Evolutionary conservation across 2,113 vertebrate genomes (phyloP), one percentile per base, ranked within the genome.

Genomic region (Mirounga angustirostris): DNA sequence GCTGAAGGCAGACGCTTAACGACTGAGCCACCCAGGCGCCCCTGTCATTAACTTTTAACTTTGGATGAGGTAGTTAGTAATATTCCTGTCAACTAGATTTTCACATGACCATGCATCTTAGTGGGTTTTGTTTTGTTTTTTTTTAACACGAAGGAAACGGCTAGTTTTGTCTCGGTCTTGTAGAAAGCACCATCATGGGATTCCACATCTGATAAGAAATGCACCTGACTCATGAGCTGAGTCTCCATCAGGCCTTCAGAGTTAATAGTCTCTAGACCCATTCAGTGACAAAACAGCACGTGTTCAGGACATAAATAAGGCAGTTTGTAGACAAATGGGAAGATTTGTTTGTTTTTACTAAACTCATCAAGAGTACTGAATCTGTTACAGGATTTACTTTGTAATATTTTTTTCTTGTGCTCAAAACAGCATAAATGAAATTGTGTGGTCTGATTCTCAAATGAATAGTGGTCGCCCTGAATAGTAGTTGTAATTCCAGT

Each of bases 301-400:
- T 93, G n/a, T 33, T 84, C 28, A 22, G 9, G 22, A 56, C 12
- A 54, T 67, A 91, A 85, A 52, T 84, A 58, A 61, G 36, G 16
- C 36, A 28, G 61, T 93, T 93, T 54, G 36, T 54, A 89, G 65
- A 76, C 61, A 4, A 91, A 61, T 58, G 14, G n/a, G 54, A 89
- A 83, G 36, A 46, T 74, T 79, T 76, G 24, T 94, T 94, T 94
- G 43, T 94, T 97, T 95, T 93, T 87, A 86, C 24, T 87, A 46
- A 96, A 87, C 19, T 90, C 56, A 82, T 84, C 80, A 86, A 88
- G 94, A 56, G 10, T 78, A 61, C 43, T 88, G 84, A 97, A 52
- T 97, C 67, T 93, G 65, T 93, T 97, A 78, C 19, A 59, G 81
- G 67, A 67, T 91, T 91, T 97, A 91, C 50, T 92, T 96, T 65